These are phyloP conservation scores for Blastobasis adustella DNA, from an alignment of 2,888 invertebrate species.

Conservation along the genomic window DNA sequence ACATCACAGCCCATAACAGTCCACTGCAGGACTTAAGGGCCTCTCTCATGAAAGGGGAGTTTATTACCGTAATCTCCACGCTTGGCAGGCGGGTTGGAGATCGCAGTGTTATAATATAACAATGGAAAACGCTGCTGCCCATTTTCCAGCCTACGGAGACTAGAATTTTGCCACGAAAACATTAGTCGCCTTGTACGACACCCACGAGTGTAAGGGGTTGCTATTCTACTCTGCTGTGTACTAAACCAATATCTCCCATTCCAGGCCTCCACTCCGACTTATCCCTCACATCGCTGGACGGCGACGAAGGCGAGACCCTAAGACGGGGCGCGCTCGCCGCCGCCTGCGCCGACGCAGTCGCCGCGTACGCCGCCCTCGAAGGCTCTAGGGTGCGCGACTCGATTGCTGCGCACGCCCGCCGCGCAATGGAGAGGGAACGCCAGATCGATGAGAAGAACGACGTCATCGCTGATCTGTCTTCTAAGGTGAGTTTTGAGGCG, in stretches of 20 bases:
- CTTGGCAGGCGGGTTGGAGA: no score
- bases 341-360: conserved; percentile 84
- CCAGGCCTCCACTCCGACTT: conserved; percentile 81
- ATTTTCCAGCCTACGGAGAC: no score
- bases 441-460: conserved; percentile 88
- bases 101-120: no score
- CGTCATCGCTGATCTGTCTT: conserved; percentile 85
- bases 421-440: conserved; percentile 84
- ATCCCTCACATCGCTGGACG: conserved; percentile 77
- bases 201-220: no score
- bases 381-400: conserved; percentile 84
- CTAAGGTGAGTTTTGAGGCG: conserved; percentile 74
- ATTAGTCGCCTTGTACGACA: no score
- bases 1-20: not conserved
- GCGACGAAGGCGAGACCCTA: conserved; percentile 70
- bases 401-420: conserved; percentile 83
- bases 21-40: no score
- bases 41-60: no score
- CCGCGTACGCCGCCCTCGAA: conserved; percentile 82
- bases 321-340: conserved; percentile 79
- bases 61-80: no score
- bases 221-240: not conserved
- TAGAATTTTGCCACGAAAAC: no score
- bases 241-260: conserved; percentile 9
- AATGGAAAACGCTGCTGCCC: no score